Percentiles rank a stretch among this genome's conserved stretches.
phyloP scores from a whole-genome alignment of 2,797 vertebrate genomes.

The Danio kyathit region DNA sequence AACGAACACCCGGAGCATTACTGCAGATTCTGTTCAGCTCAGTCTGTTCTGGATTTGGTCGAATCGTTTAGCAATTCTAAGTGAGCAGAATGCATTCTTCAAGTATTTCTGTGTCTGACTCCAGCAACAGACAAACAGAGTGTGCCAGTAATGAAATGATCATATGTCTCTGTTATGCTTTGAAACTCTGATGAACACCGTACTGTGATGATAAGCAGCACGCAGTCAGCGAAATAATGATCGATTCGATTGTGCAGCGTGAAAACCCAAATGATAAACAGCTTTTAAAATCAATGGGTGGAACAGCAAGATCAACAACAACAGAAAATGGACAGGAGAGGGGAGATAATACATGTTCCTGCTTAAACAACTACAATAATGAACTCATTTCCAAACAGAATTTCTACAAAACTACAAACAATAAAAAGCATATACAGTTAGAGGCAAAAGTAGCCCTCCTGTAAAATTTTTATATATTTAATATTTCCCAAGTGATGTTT shows the following conservation, averaged over 20 bases:
- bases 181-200: slow-evolving; percentile 38
- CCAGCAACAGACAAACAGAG: neutral
- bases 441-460: no score
- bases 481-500: no score
- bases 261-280: slow-evolving; percentile 52
- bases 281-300: slow-evolving; percentile 36
- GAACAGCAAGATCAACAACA: slow-evolving; percentile 16
- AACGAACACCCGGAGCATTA: neutral
- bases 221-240: slow-evolving; percentile 28
- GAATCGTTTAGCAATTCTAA: slow-evolving; percentile 28
- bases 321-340: slow-evolving; percentile 21
- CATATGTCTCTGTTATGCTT: slow-evolving; percentile 20
- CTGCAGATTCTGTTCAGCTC: neutral
- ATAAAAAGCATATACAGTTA: no score
- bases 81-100: slow-evolving; percentile 10
- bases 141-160: slow-evolving; percentile 32
- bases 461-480: no score
- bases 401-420: no score
- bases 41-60: slow-evolving; percentile 25
- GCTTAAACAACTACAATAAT: slow-evolving; percentile 10
- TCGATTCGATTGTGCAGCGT: slow-evolving; percentile 28
- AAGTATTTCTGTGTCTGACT: slow-evolving; percentile 8
- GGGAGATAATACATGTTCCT: neutral
- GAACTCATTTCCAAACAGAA: no score
- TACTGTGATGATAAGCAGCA: neutral